Conservation (phyloP, 92 coral and sea anemone genomes). For the Porites divaricata region DNA sequence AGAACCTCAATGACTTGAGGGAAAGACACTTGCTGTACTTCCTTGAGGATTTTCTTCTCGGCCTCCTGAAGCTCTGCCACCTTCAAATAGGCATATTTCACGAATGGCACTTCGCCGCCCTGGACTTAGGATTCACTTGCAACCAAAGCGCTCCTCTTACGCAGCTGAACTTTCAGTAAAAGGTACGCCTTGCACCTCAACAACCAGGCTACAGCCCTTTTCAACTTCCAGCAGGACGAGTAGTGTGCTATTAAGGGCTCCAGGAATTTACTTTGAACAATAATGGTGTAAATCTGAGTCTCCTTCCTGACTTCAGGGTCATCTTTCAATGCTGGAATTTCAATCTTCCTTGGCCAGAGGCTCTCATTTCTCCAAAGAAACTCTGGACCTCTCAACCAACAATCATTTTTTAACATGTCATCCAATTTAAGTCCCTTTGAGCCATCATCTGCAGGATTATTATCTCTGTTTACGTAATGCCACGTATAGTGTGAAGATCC, state of each 20-base stretch:
- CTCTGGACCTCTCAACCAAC: conserved; percentile 60
- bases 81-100: conserved; percentile 8
- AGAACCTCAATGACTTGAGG: conserved; percentile 9
- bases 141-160: neutral
- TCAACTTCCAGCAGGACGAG: conserved; percentile 39
- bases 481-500: conserved; percentile 40
- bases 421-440: conserved; percentile 57
- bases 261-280: conserved; percentile 23
- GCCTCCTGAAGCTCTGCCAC: conserved; percentile 48
- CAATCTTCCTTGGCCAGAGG: conserved; percentile 51
- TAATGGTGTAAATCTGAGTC: conserved; percentile 40
- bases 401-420: conserved; percentile 48
- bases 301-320: conserved; percentile 68
- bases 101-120: neutral
- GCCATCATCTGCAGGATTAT: conserved; percentile 63
- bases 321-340: conserved; percentile 41
- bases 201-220: conserved; percentile 49
- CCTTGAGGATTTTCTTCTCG: conserved; percentile 35
- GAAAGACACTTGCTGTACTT: conserved; percentile 46
- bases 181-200: conserved; percentile 42
- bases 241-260: conserved; percentile 13
- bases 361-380: conserved; percentile 58
- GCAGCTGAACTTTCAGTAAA: neutral
- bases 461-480: conserved; percentile 57
- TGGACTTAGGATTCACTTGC: neutral